Evolutionary conservation across 2,113 vertebrate genomes (phyloP), one percentile per base, ranked within the genome.

Genomic region (Glaucidium brasilianum): DNA sequence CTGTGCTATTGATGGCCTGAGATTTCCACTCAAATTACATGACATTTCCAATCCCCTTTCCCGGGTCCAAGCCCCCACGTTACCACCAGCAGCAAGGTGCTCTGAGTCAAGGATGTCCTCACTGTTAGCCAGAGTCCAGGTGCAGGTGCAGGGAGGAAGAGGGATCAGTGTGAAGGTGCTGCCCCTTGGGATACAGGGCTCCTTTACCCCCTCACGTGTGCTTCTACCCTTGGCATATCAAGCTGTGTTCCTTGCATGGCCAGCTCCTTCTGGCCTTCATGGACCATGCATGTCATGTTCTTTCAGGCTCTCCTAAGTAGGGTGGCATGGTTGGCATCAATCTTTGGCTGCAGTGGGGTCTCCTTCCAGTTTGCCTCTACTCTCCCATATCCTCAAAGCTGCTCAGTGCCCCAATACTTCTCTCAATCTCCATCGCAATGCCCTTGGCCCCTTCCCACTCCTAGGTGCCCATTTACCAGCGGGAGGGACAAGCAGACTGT

Each of bases 81-180:
- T 72, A 56, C 47, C 56, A 68, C 10, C 63, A 53, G 41, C 35
- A 72, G 56, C 0, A 0, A 78, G 73, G 17, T 41, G 45, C 72
- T 89, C 59, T 37, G 59, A 84, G 43, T 67, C 25, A 37, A 59
- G 74, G 26, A 37, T 18, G 10, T 85, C 50, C 34, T 79, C 23
- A 43, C 62, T 45, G 35, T 25, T 32, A 66, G 63, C 37, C 7
- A 11, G 30, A 63, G 56, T 37, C 34, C 0, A 0, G 26, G 43
- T 0, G 0, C 37, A 60, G 29, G 45, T 30, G 27, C 0, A 0
- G 21, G 76, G 30, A 63, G 52, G 63, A 35, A 80, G 85, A 77
- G 39, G 47, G 15, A 43, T 50, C 0, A 3, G 8, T 0, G 0
- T 0, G 2, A 37, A 29, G 6, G 3, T 5, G 17, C 67, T 72